Percentiles rank a stretch among this genome's conserved stretches.
phyloP scores from a whole-genome alignment of 2,888 invertebrate genomes.

The Aethes cnicana region DNA sequence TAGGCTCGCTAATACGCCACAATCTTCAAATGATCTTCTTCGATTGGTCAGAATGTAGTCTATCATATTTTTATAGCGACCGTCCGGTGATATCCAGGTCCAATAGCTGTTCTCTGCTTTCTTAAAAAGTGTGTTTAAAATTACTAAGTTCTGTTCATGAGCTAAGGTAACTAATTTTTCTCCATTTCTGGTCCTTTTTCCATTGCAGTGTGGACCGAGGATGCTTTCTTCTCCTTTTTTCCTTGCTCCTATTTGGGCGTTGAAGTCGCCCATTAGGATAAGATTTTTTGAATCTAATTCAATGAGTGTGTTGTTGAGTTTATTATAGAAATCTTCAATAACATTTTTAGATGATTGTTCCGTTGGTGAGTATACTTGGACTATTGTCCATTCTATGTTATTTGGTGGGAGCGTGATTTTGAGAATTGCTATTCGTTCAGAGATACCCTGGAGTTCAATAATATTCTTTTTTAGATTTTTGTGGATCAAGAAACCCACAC shows the following conservation, averaged over 20 bases:
- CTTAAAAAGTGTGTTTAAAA: background rate
- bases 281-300: background rate
- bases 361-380: constrained; percentile 11
- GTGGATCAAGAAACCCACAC: constrained; percentile 1
- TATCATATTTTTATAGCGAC: background rate
- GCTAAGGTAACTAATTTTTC: constrained; percentile 2
- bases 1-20: no score
- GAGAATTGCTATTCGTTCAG: constrained; percentile 8
- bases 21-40: no score
- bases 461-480: constrained; percentile 1
- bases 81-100: constrained; percentile 1
- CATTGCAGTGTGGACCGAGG: background rate
- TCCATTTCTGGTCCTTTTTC: constrained; percentile 5
- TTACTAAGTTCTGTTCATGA: background rate
- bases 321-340: background rate
- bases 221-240: constrained; percentile 7
- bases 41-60: background rate
- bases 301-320: background rate
- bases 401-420: constrained; percentile 10
- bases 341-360: constrained; percentile 7
- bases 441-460: constrained; percentile 1
- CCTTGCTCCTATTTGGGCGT: background rate
- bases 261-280: no score
- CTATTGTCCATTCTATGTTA: constrained; percentile 6
- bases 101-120: background rate